These are phyloP conservation scores for Hippocampus zosterae DNA, from an alignment of 2,113 vertebrate genomes.

Conservation along the genomic window DNA sequence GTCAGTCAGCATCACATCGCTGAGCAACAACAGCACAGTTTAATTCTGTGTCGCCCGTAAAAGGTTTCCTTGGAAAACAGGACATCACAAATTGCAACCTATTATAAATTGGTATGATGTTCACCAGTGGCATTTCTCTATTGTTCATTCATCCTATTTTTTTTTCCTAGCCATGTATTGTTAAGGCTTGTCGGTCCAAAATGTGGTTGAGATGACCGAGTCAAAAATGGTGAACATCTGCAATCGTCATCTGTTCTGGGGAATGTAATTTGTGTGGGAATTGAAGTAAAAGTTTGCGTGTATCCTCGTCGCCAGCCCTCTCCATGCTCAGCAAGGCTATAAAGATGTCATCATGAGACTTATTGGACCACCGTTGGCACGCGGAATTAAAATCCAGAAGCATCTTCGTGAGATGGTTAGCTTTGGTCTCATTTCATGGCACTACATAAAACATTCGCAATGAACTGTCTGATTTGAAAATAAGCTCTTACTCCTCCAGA, in stretches of 20 bases:
- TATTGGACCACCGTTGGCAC: neutral
- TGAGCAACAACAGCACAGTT: neutral
- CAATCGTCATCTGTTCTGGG: neutral
- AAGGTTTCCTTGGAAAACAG: neutral
- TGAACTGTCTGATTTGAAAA: neutral
- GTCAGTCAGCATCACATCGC: neutral
- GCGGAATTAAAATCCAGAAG: neutral
- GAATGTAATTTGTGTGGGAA: neutral
- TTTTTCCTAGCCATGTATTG: neutral
- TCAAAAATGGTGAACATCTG: neutral
- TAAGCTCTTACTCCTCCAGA: neutral
- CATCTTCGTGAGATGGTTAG: neutral
- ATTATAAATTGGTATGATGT: neutral
- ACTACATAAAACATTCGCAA: neutral
- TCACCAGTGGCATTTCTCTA: neutral
- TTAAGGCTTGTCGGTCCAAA: neutral
- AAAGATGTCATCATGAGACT: neutral
- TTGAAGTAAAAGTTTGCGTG: neutral
- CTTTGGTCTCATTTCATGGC: neutral
- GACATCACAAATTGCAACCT: neutral
- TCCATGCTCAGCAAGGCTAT: neutral
- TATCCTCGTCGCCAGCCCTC: neutral
- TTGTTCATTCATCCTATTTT: neutral
- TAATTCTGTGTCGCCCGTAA: neutral
- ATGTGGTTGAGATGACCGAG: neutral